A percentile compares a stretch with the other conserved stretches of the same genome.
Conservation (phyloP, 1,140 invertebrate genomes). For the Euwallacea fornicatus region DNA sequence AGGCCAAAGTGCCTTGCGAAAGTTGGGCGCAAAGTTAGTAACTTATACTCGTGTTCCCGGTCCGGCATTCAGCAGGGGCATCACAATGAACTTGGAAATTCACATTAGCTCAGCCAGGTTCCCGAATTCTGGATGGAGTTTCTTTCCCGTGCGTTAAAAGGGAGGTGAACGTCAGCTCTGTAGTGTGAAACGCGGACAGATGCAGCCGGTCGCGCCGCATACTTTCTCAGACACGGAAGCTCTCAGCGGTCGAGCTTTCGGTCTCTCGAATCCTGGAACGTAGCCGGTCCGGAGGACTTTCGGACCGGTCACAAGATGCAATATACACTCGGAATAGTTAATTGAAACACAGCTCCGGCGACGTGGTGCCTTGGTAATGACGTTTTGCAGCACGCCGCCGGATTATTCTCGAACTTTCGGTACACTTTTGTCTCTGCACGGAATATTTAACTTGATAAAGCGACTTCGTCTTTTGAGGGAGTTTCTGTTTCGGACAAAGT, state of each 20-base stretch:
- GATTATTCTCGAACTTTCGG: conserved; percentile 20
- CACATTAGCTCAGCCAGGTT: conserved; percentile 21
- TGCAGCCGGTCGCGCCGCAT: background rate
- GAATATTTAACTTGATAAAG: conserved; percentile 30
- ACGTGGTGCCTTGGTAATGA: conserved; percentile 30
- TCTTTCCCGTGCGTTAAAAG: background rate
- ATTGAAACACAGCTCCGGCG: conserved; percentile 31
- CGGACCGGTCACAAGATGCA: conserved; percentile 16
- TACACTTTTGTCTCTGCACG: conserved; percentile 17
- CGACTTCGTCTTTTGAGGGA: conserved; percentile 23
- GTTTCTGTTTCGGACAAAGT: background rate
- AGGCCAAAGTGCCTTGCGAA: conserved; percentile 28
- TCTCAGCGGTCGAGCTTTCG: background rate
- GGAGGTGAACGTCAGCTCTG: no score
- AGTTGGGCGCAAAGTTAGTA: conserved; percentile 30
- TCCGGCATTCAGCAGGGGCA: conserved; percentile 25
- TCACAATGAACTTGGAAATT: conserved; percentile 30
- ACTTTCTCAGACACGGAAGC: background rate
- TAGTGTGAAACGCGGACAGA: background rate
- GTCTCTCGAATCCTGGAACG: conserved; percentile 10
- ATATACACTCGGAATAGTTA: conserved; percentile 29
- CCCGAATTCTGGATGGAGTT: background rate
- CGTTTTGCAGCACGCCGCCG: conserved; percentile 17
- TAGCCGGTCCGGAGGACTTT: conserved; percentile 9
- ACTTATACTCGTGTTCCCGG: conserved; percentile 29